Conservation (phyloP, 2,113 vertebrate species). For the Caloenas nicobarica region DNA sequence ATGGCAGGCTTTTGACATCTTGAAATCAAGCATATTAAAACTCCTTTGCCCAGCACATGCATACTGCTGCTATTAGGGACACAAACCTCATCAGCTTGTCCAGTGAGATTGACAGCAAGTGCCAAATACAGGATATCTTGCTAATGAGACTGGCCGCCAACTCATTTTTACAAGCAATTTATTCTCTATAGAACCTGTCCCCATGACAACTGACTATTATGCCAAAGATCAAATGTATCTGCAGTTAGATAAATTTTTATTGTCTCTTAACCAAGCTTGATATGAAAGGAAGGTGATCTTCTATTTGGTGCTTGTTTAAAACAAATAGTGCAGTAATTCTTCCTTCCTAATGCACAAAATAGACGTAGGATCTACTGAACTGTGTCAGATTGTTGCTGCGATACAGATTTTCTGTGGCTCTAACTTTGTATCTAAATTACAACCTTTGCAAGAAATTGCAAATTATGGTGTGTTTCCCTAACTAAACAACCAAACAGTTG, state of each 20-base stretch:
- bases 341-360: neutral
- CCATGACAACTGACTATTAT: neutral
- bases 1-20: neutral
- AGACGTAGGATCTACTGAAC: neutral
- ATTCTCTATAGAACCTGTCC: neutral
- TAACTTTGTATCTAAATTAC: neutral
- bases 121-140: neutral
- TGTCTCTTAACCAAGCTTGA: neutral
- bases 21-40: neutral
- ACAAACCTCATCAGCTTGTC: neutral
- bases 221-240: neutral
- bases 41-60: neutral
- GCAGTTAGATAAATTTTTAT: neutral
- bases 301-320: rapidly evolving
- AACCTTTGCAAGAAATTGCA: neutral
- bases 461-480: neutral
- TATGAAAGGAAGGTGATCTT: neutral
- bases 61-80: neutral
- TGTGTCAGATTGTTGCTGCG: neutral
- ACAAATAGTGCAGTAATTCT: neutral
- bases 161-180: neutral
- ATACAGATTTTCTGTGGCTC: neutral
- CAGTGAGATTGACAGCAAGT: neutral
- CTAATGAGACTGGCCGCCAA: neutral
- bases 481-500: neutral